phyloP scores from a whole-genome alignment of 2,888 invertebrate genomes.

The Brassicogethes aeneus region DNA sequence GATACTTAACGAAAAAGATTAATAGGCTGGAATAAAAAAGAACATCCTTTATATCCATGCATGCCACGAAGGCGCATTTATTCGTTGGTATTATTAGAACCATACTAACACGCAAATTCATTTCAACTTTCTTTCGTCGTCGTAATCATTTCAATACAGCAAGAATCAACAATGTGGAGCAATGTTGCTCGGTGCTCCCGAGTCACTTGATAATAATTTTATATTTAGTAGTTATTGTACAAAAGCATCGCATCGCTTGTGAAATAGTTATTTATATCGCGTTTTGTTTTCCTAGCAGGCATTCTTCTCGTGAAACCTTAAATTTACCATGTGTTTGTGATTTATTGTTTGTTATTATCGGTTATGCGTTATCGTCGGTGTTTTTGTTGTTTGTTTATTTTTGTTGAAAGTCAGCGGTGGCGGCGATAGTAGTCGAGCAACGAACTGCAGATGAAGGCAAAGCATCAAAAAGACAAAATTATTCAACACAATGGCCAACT shows the following conservation, averaged over 20 bases:
- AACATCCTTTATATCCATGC: slow-evolving; percentile 5
- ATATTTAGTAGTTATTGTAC: not conserved
- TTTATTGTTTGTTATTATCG: no score
- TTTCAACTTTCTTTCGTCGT: slow-evolving; percentile 1
- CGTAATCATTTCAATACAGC: not conserved
- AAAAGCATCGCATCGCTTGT: not conserved
- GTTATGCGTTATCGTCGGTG: no score
- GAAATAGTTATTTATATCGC: slow-evolving; percentile 1
- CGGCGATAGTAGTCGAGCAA: not conserved
- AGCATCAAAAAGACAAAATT: slow-evolving; percentile 7
- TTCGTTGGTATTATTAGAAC: slow-evolving; percentile 19
- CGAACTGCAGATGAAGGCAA: slow-evolving; percentile 7
- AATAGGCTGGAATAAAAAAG: slow-evolving; percentile 6
- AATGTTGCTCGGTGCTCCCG: slow-evolving; percentile 8
- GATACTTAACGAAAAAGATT: no score
- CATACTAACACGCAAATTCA: slow-evolving; percentile 12
- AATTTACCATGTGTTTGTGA: not conserved
- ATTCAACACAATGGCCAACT: slow-evolving; percentile 6
- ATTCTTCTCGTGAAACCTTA: no score
- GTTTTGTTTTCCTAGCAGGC: not conserved
- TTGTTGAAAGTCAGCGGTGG: not conserved
- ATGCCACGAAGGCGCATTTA: not conserved
- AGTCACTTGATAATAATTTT: not conserved
- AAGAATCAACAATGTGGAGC: slow-evolving; percentile 11
- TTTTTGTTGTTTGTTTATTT: no score